phyloP scores from a whole-genome alignment of 2,888 invertebrate species.

The Ellobium chinense region DNA sequence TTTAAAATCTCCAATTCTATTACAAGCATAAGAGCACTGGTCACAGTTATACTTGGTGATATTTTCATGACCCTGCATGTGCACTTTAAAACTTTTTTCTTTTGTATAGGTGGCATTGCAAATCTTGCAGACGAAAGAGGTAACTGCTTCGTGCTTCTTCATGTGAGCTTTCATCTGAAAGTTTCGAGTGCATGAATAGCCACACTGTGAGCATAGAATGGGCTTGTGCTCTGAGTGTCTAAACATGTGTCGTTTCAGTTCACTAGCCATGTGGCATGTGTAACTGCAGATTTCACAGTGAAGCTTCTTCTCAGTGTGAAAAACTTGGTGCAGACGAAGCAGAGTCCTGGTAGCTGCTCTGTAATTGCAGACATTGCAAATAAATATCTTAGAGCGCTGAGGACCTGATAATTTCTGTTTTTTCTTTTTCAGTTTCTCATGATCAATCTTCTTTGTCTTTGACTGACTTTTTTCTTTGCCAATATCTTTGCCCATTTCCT shows the following conservation, averaged over 20 bases:
- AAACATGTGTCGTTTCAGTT: constrained; percentile 46
- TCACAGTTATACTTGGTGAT: constrained; percentile 35
- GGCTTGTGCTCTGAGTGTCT: constrained; percentile 39
- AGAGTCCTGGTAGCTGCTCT: constrained; percentile 27
- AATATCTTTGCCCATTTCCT: neutral
- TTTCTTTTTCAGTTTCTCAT: constrained; percentile 31
- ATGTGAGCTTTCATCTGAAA: constrained; percentile 42
- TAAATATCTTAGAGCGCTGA: constrained; percentile 39
- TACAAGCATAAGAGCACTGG: constrained; percentile 39
- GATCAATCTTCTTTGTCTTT: constrained; percentile 1
- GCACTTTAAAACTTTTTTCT: constrained; percentile 41
- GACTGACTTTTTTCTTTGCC: neutral
- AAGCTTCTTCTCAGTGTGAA: constrained; percentile 41
- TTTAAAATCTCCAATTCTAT: constrained; percentile 40
- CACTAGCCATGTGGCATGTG: constrained; percentile 32
- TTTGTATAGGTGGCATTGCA: constrained; percentile 43
- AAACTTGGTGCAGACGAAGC: constrained; percentile 30
- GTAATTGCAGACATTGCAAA: constrained; percentile 32
- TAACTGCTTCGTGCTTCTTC: constrained; percentile 31
- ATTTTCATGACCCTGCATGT: constrained; percentile 42
- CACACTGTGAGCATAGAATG: constrained; percentile 33
- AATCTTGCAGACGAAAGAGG: constrained; percentile 39
- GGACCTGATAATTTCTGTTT: constrained; percentile 33
- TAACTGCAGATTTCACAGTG: constrained; percentile 38
- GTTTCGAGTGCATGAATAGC: constrained; percentile 44